These are phyloP conservation scores for Pantelozetes paolii DNA, from an alignment of 2,888 invertebrate genomes.

Conservation along the genomic window DNA sequence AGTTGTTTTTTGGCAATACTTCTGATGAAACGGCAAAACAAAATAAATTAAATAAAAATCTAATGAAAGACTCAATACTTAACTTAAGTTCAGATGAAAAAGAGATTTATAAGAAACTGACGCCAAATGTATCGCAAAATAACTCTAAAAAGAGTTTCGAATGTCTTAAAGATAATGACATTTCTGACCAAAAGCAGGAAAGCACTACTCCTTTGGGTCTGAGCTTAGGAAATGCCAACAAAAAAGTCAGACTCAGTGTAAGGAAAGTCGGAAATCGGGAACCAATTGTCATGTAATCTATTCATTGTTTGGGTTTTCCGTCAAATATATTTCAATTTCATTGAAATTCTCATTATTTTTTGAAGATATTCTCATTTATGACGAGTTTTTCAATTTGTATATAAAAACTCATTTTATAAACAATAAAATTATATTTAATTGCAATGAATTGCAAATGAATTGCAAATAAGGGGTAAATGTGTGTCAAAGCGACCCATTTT, in stretches of 20 bases:
- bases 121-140: neutral
- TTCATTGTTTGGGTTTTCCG: too few relatives aligned
- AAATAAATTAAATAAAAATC: slow-evolving; percentile 19
- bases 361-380: too few relatives aligned
- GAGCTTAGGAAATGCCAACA: neutral
- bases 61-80: neutral
- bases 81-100: neutral
- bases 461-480: too few relatives aligned
- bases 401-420: too few relatives aligned
- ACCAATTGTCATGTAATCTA: slow-evolving; percentile 13
- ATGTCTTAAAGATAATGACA: neutral
- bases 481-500: slow-evolving; percentile 20
- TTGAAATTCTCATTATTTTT: too few relatives aligned
- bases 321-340: too few relatives aligned
- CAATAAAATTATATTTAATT: too few relatives aligned
- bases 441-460: too few relatives aligned
- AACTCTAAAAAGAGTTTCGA: neutral
- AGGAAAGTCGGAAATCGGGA: slow-evolving; percentile 16
- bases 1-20: slow-evolving; percentile 15
- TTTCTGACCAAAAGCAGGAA: neutral
- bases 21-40: neutral
- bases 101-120: neutral
- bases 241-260: slow-evolving; percentile 11
- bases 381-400: too few relatives aligned
- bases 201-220: neutral